Percentiles rank a stretch among this genome's conserved stretches.
Conservation (phyloP, 2,888 invertebrate species). For the Lacanobia wlatinum region DNA sequence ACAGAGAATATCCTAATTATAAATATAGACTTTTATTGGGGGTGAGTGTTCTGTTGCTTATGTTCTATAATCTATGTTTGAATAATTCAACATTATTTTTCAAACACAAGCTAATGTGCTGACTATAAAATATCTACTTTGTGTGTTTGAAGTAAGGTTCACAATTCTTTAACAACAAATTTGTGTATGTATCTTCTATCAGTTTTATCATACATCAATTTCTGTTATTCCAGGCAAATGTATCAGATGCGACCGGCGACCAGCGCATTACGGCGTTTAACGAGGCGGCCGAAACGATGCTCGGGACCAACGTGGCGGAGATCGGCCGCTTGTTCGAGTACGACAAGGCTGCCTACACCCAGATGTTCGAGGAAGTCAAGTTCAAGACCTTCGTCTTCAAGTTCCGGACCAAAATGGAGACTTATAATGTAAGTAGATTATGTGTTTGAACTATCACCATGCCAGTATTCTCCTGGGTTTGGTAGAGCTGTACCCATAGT, state of each 20-base stretch:
- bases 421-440: slow-evolving; percentile 95
- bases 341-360: slow-evolving; percentile 92
- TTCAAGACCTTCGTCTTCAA: slow-evolving; percentile 96
- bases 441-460: neutral
- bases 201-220: neutral
- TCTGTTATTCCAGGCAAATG: slow-evolving; percentile 91
- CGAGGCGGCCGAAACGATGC: slow-evolving; percentile 94
- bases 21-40: slow-evolving; percentile 95
- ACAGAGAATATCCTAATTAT: slow-evolving; percentile 95
- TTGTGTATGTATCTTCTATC: neutral
- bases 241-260: slow-evolving; percentile 96
- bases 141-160: neutral
- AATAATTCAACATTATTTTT: too few species aligned
- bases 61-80: neutral
- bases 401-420: slow-evolving; percentile 97
- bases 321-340: slow-evolving; percentile 94
- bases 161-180: neutral
- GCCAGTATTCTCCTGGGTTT: too few species aligned
- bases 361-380: slow-evolving; percentile 93
- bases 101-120: too few species aligned
- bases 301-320: slow-evolving; percentile 93
- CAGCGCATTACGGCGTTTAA: slow-evolving; percentile 98
- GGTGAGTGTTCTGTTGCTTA: slow-evolving; percentile 88
- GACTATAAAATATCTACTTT: neutral
- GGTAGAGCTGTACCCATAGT: too few species aligned